Evolutionary conservation across 2,113 vertebrate genomes (phyloP), one percentile per base, ranked within the genome.

Genomic region (Ameiurus melas): DNA sequence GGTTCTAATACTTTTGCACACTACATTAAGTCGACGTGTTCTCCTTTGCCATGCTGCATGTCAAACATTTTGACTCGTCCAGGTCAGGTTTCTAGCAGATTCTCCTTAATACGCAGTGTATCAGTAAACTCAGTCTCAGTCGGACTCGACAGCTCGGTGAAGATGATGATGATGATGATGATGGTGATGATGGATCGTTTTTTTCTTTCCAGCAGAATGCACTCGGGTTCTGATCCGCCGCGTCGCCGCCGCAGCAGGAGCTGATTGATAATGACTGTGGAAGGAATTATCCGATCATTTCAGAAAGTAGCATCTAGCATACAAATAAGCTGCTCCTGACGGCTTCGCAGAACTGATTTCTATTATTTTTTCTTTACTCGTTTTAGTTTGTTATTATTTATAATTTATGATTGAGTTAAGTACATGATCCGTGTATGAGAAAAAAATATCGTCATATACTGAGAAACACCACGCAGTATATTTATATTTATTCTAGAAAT

Each of bases 191-290:
- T 87, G 55, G 79, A 87, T 83, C 33, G n/a, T 81, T 73, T 73
- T 70, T 43, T 73, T 87, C 86, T 83, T 87, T 87, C 86, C 66
- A 73, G 86, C 25, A 77, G 68, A 73, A 73, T n/a, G 70, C 81
- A 33, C 57, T 51, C 55, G 13, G 36, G 36, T 33, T 57, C 80
- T 47, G 86, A 70, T 83, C 70, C 36, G 64, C 81, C 25, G 19
- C 71, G 19, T 20, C 70, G 62, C 25, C 68, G 60, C 68, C 70
- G 22, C 87, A 75, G 87, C 87, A 84, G 43, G 80, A 20, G 33
- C 77, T 88, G 87, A 88, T 88, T 84, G 81, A 84, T 84, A 84
- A 84, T 88, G 70, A 88, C 77, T 84, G 70, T 22, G 71, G 20
- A 57, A 81, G 36, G 81, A 84, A 84, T 88, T 78, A 88, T 84